phyloP scores from a whole-genome alignment of 1,140 invertebrate genomes.

The Caenorhabditis inopinata region DNA sequence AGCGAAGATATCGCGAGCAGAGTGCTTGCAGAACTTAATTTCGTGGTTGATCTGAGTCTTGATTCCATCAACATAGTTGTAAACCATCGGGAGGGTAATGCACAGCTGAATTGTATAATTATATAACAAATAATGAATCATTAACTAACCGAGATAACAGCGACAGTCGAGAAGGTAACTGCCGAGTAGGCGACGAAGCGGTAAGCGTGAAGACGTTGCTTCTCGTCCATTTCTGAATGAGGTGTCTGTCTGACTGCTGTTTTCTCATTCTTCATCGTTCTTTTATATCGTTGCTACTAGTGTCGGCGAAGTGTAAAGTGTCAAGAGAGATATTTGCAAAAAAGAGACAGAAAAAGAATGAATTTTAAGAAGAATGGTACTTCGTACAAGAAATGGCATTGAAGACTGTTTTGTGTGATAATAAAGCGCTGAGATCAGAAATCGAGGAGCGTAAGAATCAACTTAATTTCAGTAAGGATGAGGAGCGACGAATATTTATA shows the following conservation, averaged over 20 bases:
- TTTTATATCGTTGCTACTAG: not conserved
- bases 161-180: constrained; percentile 19
- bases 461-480: too few species aligned
- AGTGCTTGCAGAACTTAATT: constrained; percentile 36
- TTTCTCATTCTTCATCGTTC: not conserved
- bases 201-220: constrained; percentile 36
- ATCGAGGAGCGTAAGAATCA: too few species aligned
- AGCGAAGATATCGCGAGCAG: constrained; percentile 22
- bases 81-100: constrained; percentile 13
- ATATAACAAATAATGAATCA: too few species aligned
- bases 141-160: not conserved
- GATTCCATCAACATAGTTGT: constrained; percentile 31
- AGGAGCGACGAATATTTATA: too few species aligned
- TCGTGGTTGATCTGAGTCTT: constrained; percentile 29
- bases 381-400: too few species aligned
- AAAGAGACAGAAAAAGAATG: too few species aligned
- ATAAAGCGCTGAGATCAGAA: too few species aligned
- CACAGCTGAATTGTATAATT: constrained; percentile 6
- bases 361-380: too few species aligned
- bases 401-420: too few species aligned
- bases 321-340: too few species aligned
- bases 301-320: too few species aligned
- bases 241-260: not conserved
- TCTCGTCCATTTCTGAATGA: constrained; percentile 23
- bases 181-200: constrained; percentile 43